A percentile compares a stretch with the other conserved stretches of the same genome.
Evolutionary conservation across 2,888 invertebrate species (phyloP).

Genomic region (Caenorhabditis sinica): DNA sequence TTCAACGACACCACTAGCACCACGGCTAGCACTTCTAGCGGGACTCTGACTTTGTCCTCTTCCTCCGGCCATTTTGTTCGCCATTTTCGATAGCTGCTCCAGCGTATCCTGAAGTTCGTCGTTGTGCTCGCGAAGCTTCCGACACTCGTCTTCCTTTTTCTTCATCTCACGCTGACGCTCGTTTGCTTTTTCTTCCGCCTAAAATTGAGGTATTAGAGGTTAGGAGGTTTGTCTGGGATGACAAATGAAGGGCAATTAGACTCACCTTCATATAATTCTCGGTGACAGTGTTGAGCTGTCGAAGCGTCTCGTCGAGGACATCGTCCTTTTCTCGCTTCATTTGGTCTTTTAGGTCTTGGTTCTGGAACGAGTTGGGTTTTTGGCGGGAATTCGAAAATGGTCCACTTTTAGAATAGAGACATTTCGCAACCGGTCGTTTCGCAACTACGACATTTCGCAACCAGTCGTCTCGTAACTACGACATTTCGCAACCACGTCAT

Average conservation of each 20-base stretch:
- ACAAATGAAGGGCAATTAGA: background rate
- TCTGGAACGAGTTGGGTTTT: too few species aligned
- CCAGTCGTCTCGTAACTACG: too few species aligned
- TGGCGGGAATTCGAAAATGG: too few species aligned
- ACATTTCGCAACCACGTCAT: too few species aligned
- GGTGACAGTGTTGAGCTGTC: constrained; percentile 54
- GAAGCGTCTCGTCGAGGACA: constrained; percentile 68
- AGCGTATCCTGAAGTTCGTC: constrained; percentile 64
- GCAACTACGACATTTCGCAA: too few species aligned
- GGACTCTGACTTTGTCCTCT: constrained; percentile 68
- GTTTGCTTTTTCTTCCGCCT: constrained; percentile 64
- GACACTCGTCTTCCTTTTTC: constrained; percentile 61
- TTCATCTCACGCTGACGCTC: constrained; percentile 59
- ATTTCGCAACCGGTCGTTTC: too few species aligned
- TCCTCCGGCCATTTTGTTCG: constrained; percentile 54
- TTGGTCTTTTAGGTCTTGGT: constrained; percentile 57
- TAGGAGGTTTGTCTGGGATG: background rate
- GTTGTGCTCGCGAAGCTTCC: constrained; percentile 67
- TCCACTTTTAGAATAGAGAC: too few species aligned
- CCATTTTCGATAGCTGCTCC: constrained; percentile 63
- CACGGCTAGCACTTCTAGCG: constrained; percentile 6
- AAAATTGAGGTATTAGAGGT: background rate
- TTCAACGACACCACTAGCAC: constrained; percentile 7
- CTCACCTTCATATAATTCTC: constrained; percentile 69
- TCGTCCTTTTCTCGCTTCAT: constrained; percentile 71